Base-by-base conservation (phyloP, 2,888 invertebrate genomes). In the Epirrita christyi region DNA sequence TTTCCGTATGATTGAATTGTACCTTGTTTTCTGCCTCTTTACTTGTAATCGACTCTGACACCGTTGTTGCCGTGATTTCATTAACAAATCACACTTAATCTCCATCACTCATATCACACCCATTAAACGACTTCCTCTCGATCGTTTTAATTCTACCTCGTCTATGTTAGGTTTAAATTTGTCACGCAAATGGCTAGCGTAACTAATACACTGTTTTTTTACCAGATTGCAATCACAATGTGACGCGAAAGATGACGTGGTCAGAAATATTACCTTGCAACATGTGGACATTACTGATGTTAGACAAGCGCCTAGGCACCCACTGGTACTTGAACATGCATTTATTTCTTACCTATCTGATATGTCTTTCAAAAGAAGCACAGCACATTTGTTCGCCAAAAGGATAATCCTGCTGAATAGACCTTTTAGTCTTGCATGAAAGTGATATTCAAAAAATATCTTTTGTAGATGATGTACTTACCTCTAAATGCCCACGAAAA, bases 211-310 rank as follows among this genome's bases (percentile, higher is more conserved):
- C 55, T 69, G 59, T 59, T 72, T 71, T n/a, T 27, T 77, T 69
- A 65, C 64, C 75, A 89, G 88, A 67, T 75, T 74, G 53, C 74
- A 59, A 57, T 83, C 88, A 27, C 83, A 85, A 59, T 90, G 89
- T 62, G 78, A 67, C 36, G 44, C 70, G 15, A 77, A 70, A 55
- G 68, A 72, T 55, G 80, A 80, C 13, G 61, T 60, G 43, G 63
- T 81, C 40, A 72, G 75, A 55, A 90, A 90, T 66, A 73, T 71
- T 50, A 85, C 83, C 46, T 70, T 86, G 27, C 66, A 63, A 45
- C 83, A 81, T 51, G 80, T 72, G 38, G 86, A 88, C 66, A 83
- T 85, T 15, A 66, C 85, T 13, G 82, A 88, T 61, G 83, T 89
- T 14, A 78, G 85, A 53, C 80, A 86, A 64, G 85, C 83, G 28